These are phyloP conservation scores for Alces alces DNA, from an alignment of 2,113 vertebrate genomes.

Conservation along the genomic window DNA sequence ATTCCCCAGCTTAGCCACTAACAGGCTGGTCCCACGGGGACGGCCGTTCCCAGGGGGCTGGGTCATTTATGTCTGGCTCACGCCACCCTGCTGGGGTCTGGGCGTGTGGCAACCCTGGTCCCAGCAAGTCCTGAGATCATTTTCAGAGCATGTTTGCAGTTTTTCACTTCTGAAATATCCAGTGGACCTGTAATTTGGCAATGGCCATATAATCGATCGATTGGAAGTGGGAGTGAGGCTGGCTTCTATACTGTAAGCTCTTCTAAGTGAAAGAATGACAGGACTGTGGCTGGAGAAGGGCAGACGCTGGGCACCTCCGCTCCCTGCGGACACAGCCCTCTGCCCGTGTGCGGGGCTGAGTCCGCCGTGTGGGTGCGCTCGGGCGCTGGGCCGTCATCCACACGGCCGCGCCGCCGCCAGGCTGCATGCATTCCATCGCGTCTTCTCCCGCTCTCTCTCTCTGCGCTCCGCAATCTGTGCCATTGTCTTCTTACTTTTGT, in stretches of 20 bases:
- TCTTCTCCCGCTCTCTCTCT: constrained; percentile 13
- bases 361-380: constrained; percentile 78
- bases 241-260: constrained; percentile 77
- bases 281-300: constrained; percentile 77
- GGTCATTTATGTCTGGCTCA: background rate
- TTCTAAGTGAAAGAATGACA: constrained; percentile 78
- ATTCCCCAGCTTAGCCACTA: background rate
- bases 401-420: constrained; percentile 69
- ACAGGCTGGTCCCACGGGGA: background rate
- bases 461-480: constrained; percentile 47
- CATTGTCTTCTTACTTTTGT: constrained; percentile 67
- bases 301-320: constrained; percentile 77
- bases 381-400: constrained; percentile 75
- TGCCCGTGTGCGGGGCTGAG: constrained; percentile 73
- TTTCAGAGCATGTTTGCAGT: constrained; percentile 30
- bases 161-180: constrained; percentile 58
- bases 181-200: constrained; percentile 71
- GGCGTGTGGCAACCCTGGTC: background rate
- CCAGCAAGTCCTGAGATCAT: background rate
- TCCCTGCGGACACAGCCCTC: constrained; percentile 80
- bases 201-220: constrained; percentile 74
- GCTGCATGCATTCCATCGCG: constrained; percentile 68
- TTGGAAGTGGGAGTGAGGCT: constrained; percentile 77
- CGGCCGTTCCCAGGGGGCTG: accelerated
- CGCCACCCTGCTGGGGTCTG: background rate